These are phyloP conservation scores for Chlamydotis undulata DNA, from an alignment of 2,113 vertebrate species.

Conservation along the genomic window DNA sequence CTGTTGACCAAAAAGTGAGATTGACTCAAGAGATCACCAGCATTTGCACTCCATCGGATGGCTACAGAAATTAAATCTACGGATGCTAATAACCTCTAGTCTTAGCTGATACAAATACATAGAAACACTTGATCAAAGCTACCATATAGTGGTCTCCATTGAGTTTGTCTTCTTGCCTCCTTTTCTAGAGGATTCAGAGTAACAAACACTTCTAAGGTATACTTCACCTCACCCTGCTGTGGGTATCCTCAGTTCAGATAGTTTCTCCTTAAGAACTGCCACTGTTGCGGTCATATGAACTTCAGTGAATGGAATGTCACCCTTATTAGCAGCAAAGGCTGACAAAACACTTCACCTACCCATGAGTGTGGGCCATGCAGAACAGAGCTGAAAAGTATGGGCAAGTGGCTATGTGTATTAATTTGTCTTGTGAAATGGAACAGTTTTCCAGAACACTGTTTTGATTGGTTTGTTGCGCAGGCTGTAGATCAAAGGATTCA, in stretches of 20 bases:
- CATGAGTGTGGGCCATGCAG: neutral
- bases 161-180: neutral
- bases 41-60: neutral
- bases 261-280: neutral
- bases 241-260: neutral
- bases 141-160: neutral
- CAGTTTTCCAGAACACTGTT: neutral
- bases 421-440: neutral
- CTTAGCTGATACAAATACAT: neutral
- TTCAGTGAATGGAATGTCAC: neutral
- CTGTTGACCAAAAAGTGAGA: neutral
- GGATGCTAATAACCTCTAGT: neutral
- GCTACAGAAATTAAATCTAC: neutral
- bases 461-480: conserved; percentile 41
- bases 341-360: neutral
- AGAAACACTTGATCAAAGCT: neutral
- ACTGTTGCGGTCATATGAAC: neutral
- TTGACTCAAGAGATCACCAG: neutral
- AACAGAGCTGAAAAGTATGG: neutral
- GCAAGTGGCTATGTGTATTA: neutral
- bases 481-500: conserved; percentile 56
- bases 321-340: neutral
- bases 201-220: neutral
- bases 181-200: neutral
- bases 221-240: neutral